These are phyloP conservation scores for Siniperca chuatsi DNA, from an alignment of 2,113 vertebrate species.

Conservation along the genomic window DNA sequence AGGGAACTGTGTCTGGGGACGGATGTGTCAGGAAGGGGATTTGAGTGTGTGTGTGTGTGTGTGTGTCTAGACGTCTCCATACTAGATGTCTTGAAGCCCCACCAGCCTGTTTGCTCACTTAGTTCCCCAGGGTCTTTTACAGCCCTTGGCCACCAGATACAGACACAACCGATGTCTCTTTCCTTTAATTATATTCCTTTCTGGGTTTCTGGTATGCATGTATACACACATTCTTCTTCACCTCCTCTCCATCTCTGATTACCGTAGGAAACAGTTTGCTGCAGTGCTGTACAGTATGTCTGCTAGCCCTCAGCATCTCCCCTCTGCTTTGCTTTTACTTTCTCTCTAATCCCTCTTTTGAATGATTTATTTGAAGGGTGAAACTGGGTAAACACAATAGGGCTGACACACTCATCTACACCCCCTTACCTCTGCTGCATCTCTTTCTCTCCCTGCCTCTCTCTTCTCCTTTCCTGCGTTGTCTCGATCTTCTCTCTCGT, in stretches of 20 bases:
- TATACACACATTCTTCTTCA: background rate
- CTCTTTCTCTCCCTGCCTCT: background rate
- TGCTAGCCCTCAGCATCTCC: constrained; percentile 12
- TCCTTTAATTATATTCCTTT: constrained; percentile 5
- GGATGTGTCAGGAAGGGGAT: background rate
- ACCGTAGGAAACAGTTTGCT: constrained; percentile 41
- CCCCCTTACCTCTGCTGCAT: constrained; percentile 40
- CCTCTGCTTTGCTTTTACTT: constrained; percentile 35
- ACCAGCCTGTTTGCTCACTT: constrained; percentile 21
- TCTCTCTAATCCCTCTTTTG: constrained; percentile 45
- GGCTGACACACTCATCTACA: constrained; percentile 33
- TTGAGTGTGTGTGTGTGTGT: constrained; percentile 8
- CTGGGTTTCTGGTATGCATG: background rate
- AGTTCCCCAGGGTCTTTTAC: constrained; percentile 36
- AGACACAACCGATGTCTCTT: constrained; percentile 16
- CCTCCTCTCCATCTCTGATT: constrained; percentile 30
- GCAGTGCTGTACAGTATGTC: constrained; percentile 36
- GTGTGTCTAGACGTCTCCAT: constrained; percentile 22
- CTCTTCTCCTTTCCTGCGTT: background rate
- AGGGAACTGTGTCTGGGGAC: constrained; percentile 15
- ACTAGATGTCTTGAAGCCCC: constrained; percentile 1
- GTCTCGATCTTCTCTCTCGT: constrained; percentile 18
- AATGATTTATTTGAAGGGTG: constrained; percentile 60
- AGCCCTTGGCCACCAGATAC: constrained; percentile 40
- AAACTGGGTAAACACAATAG: constrained; percentile 58